A percentile compares a stretch with the other conserved stretches of the same genome.
phyloP scores from a whole-genome alignment of 2,888 invertebrate species.

The Mycalesis mineus region DNA sequence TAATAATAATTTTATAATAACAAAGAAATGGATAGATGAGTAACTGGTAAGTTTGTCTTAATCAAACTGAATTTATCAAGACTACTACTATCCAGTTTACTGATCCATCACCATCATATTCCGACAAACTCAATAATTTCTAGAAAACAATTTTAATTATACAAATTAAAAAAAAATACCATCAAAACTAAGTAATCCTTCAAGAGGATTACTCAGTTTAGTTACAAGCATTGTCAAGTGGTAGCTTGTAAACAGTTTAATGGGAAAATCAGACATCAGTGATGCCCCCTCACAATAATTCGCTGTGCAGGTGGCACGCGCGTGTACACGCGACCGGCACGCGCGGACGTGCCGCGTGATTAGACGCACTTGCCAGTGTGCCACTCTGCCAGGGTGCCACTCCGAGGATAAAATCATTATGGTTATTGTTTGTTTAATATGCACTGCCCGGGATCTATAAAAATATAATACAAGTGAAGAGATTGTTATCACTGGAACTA shows the following conservation, averaged over 20 bases:
- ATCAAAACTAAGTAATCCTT: no score
- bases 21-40: no score
- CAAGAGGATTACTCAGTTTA: no score
- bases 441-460: background rate
- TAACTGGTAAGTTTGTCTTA: no score
- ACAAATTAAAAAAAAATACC: no score
- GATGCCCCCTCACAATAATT: constrained; percentile 14
- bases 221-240: background rate
- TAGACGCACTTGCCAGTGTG: constrained; percentile 62
- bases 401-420: constrained; percentile 54
- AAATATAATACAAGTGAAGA: background rate
- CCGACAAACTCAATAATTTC: no score
- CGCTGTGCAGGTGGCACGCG: constrained; percentile 51
- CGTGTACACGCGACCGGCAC: constrained; percentile 46
- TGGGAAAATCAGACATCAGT: constrained; percentile 12
- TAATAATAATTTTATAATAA: no score
- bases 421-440: constrained; percentile 38
- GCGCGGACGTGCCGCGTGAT: constrained; percentile 43
- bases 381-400: constrained; percentile 36
- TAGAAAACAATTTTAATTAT: no score
- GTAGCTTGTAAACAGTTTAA: constrained; percentile 11
- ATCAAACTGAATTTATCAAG: no score
- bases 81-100: no score
- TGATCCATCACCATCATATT: no score
- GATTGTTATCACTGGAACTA: no score